Conservation (phyloP, 2,888 invertebrate species). For the Cyclophora punctaria region DNA sequence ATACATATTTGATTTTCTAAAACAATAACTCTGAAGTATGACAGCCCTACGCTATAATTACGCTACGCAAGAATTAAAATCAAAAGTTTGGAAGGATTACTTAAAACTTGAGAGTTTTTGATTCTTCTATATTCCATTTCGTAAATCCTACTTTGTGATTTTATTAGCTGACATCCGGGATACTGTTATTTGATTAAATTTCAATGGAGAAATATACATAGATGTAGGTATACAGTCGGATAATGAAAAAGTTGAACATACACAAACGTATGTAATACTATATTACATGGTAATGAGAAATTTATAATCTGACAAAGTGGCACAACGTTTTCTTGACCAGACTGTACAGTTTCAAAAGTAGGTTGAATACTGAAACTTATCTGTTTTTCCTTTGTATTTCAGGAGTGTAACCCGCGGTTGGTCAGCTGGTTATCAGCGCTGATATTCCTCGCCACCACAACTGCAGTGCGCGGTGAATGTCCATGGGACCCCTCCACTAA, state of each 20-base stretch:
- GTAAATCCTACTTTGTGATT: conserved; percentile 12
- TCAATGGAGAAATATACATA: too few species aligned
- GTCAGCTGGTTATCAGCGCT: conserved; percentile 34
- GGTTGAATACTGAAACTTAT: conserved; percentile 1
- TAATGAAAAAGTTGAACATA: too few species aligned
- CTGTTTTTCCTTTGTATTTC: conserved; percentile 20
- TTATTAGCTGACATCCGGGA: conserved; percentile 9
- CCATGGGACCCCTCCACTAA: conserved; percentile 87
- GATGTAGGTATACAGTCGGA: too few species aligned
- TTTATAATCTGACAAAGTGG: too few species aligned
- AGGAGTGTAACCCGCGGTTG: conserved; percentile 28
- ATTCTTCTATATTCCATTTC: conserved; percentile 16
- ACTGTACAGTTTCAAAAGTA: background rate
- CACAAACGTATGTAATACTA: too few species aligned
- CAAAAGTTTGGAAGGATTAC: conserved; percentile 18
- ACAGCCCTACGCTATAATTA: too few species aligned
- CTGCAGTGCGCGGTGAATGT: conserved; percentile 78
- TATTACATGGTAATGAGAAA: too few species aligned
- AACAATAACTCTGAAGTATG: too few species aligned
- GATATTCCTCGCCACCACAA: conserved; percentile 29
- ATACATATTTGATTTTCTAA: too few species aligned
- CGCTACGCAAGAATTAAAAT: conserved; percentile 1
- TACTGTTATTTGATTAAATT: background rate
- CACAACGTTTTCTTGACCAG: too few species aligned
- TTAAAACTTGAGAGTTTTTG: conserved; percentile 19